phyloP scores from a whole-genome alignment of 2,797 vertebrate genomes.

The Oryzias dopingdopingensis region DNA sequence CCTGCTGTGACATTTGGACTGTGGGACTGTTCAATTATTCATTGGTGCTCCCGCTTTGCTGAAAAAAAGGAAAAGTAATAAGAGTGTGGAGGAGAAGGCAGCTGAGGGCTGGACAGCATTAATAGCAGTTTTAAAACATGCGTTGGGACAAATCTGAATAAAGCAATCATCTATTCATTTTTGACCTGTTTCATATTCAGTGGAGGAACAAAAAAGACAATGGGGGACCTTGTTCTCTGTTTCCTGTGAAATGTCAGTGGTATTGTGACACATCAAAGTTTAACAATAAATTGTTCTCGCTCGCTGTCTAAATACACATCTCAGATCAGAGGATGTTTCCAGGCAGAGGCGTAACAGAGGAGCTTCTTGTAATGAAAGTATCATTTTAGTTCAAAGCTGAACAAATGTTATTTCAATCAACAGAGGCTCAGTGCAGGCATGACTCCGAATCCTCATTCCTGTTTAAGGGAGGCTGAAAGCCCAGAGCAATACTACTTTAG shows the following conservation, averaged over 20 bases:
- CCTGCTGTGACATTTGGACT: slow-evolving; percentile 81
- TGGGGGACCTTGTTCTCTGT: slow-evolving; percentile 61
- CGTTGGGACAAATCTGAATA: slow-evolving; percentile 74
- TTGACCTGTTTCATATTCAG: slow-evolving; percentile 61
- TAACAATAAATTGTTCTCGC: slow-evolving; percentile 51
- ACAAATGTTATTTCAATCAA: slow-evolving; percentile 70
- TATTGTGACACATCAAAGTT: slow-evolving; percentile 59
- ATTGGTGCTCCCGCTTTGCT: slow-evolving; percentile 60
- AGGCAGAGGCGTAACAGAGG: slow-evolving; percentile 42
- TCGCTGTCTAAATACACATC: slow-evolving; percentile 64
- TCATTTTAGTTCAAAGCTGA: slow-evolving; percentile 66
- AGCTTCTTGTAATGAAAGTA: slow-evolving; percentile 62
- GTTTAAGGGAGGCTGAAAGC: slow-evolving; percentile 48
- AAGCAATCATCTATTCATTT: slow-evolving; percentile 73
- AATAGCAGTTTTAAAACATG: slow-evolving; percentile 62
- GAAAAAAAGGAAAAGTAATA: slow-evolving; percentile 22
- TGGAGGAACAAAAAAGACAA: slow-evolving; percentile 53
- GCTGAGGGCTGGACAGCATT: slow-evolving; percentile 54
- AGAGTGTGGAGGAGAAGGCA: slow-evolving; percentile 31
- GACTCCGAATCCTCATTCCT: slow-evolving; percentile 57
- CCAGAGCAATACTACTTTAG: slow-evolving; percentile 29
- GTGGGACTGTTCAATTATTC: slow-evolving; percentile 80
- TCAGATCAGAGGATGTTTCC: slow-evolving; percentile 56
- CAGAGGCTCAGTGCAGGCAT: slow-evolving; percentile 54
- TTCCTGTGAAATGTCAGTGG: slow-evolving; percentile 69